Percentiles rank a stretch among this genome's conserved stretches.
Conservation (phyloP, 2,888 invertebrate species). For the Diaperis boleti region DNA sequence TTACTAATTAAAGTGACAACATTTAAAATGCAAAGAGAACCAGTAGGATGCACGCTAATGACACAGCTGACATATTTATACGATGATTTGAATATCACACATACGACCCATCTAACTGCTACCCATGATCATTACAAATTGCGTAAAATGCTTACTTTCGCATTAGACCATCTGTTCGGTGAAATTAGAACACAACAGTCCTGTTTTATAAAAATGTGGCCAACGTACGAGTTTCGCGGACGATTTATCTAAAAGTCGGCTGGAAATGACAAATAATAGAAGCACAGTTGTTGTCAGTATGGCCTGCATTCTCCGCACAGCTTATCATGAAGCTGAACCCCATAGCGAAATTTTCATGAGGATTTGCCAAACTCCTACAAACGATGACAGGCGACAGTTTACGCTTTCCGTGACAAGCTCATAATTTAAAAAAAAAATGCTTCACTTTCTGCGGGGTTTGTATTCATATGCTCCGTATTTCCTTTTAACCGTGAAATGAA, state of each 20-base stretch:
- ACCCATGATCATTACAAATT: constrained; percentile 23
- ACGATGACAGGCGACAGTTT: constrained; percentile 45
- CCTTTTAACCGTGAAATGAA: constrained; percentile 43
- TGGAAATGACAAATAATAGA: constrained; percentile 42
- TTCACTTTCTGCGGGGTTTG: constrained; percentile 37
- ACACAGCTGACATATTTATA: constrained; percentile 45
- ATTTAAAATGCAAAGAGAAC: constrained; percentile 45
- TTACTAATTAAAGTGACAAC: constrained; percentile 42
- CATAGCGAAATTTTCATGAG: constrained; percentile 43
- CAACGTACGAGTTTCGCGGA: constrained; percentile 20
- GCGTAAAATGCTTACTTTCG: constrained; percentile 3
- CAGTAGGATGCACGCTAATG: constrained; percentile 45
- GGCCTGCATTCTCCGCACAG: constrained; percentile 33
- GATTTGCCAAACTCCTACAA: constrained; percentile 43
- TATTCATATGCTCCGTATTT: constrained; percentile 39
- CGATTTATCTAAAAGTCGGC: constrained; percentile 31
- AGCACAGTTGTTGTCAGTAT: constrained; percentile 32
- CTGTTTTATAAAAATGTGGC: constrained; percentile 30
- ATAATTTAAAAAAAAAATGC: constrained; percentile 44
- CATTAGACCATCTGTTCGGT: not conserved
- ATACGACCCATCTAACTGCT: constrained; percentile 33
- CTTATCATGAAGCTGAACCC: constrained; percentile 41
- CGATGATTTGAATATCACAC: constrained; percentile 47
- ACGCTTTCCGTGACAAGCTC: constrained; percentile 44
- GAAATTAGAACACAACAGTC: constrained; percentile 5